These are phyloP conservation scores for Epizoanthus scotinus DNA, from an alignment of 92 coral and sea anemone species.

Conservation along the genomic window DNA sequence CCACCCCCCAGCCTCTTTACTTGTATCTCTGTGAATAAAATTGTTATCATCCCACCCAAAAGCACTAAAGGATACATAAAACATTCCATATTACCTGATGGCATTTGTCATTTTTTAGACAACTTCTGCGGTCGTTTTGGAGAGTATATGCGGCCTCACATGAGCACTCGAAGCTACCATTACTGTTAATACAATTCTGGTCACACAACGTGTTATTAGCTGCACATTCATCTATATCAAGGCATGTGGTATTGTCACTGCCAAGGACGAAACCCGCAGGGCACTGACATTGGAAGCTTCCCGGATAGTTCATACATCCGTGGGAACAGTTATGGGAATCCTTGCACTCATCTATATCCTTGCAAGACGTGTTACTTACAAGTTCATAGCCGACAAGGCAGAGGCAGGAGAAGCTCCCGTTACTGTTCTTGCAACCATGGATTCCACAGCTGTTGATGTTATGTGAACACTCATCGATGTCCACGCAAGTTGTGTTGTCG, in stretches of 20 bases:
- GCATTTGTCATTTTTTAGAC: conserved; percentile 24
- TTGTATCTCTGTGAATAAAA: too few relatives aligned
- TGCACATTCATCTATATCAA: conserved; percentile 29
- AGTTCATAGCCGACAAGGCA: conserved; percentile 46
- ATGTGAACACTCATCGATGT: conserved; percentile 17
- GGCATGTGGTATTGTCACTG: conserved; percentile 11
- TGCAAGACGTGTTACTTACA: conserved; percentile 30
- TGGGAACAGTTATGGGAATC: conserved; percentile 1
- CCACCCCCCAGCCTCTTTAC: too few relatives aligned
- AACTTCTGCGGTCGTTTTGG: conserved; percentile 27
- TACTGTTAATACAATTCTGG: conserved; percentile 25
- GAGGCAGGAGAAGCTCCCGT: conserved; percentile 45
- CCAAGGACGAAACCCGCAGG: conserved; percentile 19
- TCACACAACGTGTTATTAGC: not conserved
- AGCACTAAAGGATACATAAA: too few relatives aligned
- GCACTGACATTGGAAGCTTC: conserved; percentile 31
- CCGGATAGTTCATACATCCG: conserved; percentile 17
- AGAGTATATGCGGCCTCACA: conserved; percentile 14
- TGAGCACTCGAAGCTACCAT: conserved; percentile 18
- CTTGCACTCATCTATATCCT: conserved; percentile 38
- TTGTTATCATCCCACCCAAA: too few relatives aligned
- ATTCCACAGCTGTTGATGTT: conserved; percentile 20
- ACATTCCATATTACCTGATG: not conserved
- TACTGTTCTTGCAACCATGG: conserved; percentile 37
- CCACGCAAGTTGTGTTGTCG: conserved; percentile 22